phyloP scores from a whole-genome alignment of 2,113 vertebrate species.

The Oreochromis tanganicae region DNA sequence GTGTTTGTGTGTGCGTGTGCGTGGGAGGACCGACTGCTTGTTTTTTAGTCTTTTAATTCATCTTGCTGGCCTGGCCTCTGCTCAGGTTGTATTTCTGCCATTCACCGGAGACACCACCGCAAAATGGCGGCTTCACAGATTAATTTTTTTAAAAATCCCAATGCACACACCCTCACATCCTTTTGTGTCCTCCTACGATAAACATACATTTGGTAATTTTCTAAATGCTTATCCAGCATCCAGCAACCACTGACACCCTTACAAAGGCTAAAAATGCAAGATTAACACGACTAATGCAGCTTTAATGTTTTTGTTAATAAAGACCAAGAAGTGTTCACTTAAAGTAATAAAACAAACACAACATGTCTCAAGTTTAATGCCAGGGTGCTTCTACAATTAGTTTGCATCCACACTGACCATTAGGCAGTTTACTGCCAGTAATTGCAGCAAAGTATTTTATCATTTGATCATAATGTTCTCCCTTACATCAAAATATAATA shows the following conservation, averaged over 20 bases:
- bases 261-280: background rate
- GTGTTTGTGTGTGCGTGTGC: background rate
- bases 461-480: background rate
- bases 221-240: background rate
- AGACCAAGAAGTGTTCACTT: background rate
- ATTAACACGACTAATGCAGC: background rate
- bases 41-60: constrained; percentile 9
- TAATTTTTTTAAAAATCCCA: background rate
- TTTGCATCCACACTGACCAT: background rate
- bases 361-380: background rate
- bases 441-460: background rate
- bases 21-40: background rate
- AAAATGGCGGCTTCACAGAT: background rate
- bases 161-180: background rate
- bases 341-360: background rate
- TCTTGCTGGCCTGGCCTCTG: background rate
- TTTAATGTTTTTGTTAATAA: background rate
- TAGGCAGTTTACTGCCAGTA: background rate
- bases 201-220: background rate
- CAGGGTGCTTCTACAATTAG: background rate
- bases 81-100: background rate
- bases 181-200: background rate
- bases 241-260: background rate
- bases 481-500: background rate
- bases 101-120: background rate